Evolutionary conservation across 64 coral and sea anemone species (phyloP), one percentile per base, ranked within the genome.

Genomic region (Dendronephthya gigantea): DNA sequence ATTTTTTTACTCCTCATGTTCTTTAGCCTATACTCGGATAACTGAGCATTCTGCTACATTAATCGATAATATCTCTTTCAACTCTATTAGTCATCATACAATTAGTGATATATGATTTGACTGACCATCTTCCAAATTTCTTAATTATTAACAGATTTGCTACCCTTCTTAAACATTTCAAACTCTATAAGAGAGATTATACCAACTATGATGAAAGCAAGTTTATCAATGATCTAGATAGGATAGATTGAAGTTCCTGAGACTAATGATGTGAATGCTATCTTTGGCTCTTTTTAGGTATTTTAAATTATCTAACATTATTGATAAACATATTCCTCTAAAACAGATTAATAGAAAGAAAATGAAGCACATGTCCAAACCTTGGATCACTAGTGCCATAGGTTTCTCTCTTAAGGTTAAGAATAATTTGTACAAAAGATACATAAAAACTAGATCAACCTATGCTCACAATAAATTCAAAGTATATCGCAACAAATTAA

Each of bases 361-460:
- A 70, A 29, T 87, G 55, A 87, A 87, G 11, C 19, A 72, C 68
- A 75, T 45, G 72, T 36, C 56, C 47, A 87, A 87, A 75, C 85
- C 85, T 87, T 87, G 85, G 85, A 87, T 87, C 68, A 74, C 68
- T 25, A 27, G 12, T 11, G 68, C 19, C 1, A 74, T 74, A 25
- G 30, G 25, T 11, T 19, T 13, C 13, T 86, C 31, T 15, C 55
- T 86, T 56, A 86, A 37, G 0, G 66, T 86, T 66, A 68, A 86
- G 84, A 86, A 86, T 86, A 86, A 86, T 14, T 66, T 37, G 31
- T 86, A 86, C 66, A 66, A 86, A 39, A n/a, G n/a, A n/a, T n/a
- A n/a, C n/a, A n/a, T n/a, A n/a, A n/a, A n/a, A n/a, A n/a, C n/a
- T n/a, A n/a, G n/a, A n/a, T n/a, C n/a, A n/a, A n/a, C n/a, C n/a